phyloP scores from a whole-genome alignment of 2,113 vertebrate species.

The Rattus rattus region DNA sequence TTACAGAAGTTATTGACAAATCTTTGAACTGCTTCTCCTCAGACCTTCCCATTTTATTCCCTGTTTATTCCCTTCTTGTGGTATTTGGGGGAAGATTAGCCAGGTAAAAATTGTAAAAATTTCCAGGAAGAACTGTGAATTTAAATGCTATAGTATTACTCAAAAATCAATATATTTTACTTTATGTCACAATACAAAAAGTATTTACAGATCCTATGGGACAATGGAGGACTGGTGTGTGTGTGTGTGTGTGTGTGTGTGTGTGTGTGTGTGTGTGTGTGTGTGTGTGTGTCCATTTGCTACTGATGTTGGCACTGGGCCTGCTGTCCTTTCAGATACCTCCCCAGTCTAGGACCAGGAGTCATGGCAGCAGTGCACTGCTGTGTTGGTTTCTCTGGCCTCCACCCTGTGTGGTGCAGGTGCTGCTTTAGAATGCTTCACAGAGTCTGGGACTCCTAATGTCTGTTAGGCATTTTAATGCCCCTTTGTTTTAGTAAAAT shows the following conservation, averaged over 20 bases:
- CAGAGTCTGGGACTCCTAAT: constrained; percentile 36
- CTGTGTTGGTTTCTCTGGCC: constrained; percentile 65
- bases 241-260: background rate
- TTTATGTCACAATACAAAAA: constrained; percentile 14
- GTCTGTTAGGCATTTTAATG: constrained; percentile 47
- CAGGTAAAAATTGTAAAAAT: background rate
- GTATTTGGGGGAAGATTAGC: background rate
- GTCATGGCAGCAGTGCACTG: background rate
- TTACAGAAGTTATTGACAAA: constrained; percentile 25
- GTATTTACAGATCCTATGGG: background rate
- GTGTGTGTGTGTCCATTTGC: background rate
- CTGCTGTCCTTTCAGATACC: background rate
- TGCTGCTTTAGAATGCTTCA: constrained; percentile 63
- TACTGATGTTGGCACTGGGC: background rate
- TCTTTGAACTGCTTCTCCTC: constrained; percentile 5
- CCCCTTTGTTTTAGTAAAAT: constrained; percentile 54
- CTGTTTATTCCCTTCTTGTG: background rate
- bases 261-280: background rate
- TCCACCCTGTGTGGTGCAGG: constrained; percentile 55
- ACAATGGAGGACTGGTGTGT: background rate
- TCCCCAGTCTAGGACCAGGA: constrained; percentile 35
- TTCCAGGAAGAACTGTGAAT: constrained; percentile 49
- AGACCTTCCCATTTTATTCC: background rate
- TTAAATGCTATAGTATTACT: constrained; percentile 25
- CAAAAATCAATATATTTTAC: background rate